A percentile compares a stretch with the other conserved stretches of the same genome.
Conservation (phyloP, 2,888 invertebrate species). For the Dryomyza anilis region DNA sequence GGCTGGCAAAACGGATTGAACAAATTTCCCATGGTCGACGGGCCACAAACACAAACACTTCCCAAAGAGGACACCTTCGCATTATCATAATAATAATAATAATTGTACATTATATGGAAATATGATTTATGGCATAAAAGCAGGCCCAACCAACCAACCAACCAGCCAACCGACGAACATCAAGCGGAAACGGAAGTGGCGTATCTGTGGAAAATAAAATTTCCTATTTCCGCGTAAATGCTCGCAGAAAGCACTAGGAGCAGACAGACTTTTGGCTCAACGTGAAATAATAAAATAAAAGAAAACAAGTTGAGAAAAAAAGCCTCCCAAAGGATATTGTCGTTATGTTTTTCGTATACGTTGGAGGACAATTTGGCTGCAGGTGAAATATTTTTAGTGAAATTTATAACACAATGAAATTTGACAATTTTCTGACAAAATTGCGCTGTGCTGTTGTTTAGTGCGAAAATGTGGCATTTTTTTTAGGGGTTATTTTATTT, state of each 20-base stretch:
- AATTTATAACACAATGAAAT: too few relatives aligned
- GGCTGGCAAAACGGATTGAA: background rate
- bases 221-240: constrained; percentile 26
- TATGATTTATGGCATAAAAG: constrained; percentile 36
- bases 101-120: constrained; percentile 33
- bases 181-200: constrained; percentile 20
- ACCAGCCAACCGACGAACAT: background rate
- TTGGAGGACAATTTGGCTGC: constrained; percentile 1
- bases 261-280: background rate
- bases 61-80: constrained; percentile 17
- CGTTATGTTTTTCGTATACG: constrained; percentile 14
- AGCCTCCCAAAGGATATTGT: constrained; percentile 27
- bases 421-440: too few relatives aligned
- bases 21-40: background rate
- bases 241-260: background rate
- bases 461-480: too few relatives aligned
- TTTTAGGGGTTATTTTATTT: too few relatives aligned
- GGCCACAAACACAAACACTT: background rate
- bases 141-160: background rate
- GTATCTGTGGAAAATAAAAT: constrained; percentile 31
- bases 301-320: background rate
- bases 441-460: too few relatives aligned
- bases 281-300: too few relatives aligned
- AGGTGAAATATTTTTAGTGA: constrained; percentile 28
- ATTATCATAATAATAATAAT: constrained; percentile 34